Conservation (phyloP, 2,888 invertebrate species). For the Hipparchia sbordonii region DNA sequence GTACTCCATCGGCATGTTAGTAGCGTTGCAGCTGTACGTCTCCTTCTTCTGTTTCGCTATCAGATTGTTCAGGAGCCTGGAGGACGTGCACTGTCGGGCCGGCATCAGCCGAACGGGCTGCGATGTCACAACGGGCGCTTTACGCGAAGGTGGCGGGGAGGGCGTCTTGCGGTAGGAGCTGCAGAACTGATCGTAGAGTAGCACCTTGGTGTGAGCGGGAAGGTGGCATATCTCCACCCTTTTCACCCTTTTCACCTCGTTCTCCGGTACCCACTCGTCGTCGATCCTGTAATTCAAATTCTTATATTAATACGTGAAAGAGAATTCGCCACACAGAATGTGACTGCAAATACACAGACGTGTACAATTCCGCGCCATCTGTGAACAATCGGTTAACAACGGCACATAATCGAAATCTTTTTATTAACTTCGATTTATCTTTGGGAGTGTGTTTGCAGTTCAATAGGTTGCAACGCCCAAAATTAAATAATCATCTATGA, state of each 20-base stretch:
- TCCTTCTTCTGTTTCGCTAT: constrained; percentile 55
- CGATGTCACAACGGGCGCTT: constrained; percentile 35
- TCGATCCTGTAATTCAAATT: constrained; percentile 84
- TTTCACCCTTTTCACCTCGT: constrained; percentile 85
- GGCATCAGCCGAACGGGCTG: constrained; percentile 48
- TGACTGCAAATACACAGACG: constrained; percentile 69
- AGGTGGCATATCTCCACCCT: constrained; percentile 81
- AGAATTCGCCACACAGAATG: constrained; percentile 62
- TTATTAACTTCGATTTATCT: constrained; percentile 21
- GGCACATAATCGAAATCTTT: background rate
- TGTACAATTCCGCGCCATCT: constrained; percentile 5
- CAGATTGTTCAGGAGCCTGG: constrained; percentile 61
- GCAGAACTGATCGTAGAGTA: constrained; percentile 79
- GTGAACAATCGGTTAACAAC: constrained; percentile 5
- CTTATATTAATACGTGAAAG: constrained; percentile 29
- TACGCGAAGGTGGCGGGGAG: constrained; percentile 45
- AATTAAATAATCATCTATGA: constrained; percentile 4
- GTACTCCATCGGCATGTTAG: constrained; percentile 50
- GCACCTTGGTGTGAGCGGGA: constrained; percentile 75
- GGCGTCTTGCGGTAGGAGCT: constrained; percentile 59
- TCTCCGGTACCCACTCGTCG: constrained; percentile 93
- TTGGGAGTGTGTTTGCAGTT: constrained; percentile 71
- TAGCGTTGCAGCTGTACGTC: constrained; percentile 51
- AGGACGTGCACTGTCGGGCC: constrained; percentile 62
- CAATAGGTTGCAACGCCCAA: constrained; percentile 65